Percentiles rank a stretch among this genome's conserved stretches.
phyloP scores from a whole-genome alignment of 2,797 vertebrate genomes.

The Melanogrammus aeglefinus region DNA sequence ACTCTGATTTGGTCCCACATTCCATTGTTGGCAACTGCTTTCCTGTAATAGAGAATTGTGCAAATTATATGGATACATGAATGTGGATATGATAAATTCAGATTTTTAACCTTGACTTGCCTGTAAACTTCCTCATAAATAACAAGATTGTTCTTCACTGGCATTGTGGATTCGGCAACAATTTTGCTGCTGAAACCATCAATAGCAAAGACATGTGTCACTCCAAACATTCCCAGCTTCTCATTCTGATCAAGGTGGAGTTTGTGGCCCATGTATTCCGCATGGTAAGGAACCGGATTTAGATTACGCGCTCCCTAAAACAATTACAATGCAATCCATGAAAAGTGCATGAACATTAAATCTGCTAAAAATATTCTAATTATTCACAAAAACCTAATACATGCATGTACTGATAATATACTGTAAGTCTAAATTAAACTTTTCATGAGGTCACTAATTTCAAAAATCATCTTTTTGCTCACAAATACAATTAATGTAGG shows the following conservation, averaged over 20 bases:
- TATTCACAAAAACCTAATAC: constrained; percentile 1
- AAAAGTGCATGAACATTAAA: neutral
- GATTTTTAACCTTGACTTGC: constrained; percentile 1
- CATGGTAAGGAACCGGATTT: constrained; percentile 24
- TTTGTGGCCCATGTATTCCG: constrained; percentile 28
- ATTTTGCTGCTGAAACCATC: constrained; percentile 25
- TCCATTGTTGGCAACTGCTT: constrained; percentile 9
- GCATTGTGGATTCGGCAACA: constrained; percentile 8
- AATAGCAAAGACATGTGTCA: constrained; percentile 20
- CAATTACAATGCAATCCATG: constrained; percentile 11
- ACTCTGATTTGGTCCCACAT: constrained; percentile 23
- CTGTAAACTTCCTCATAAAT: constrained; percentile 18
- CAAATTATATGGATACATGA: constrained; percentile 3
- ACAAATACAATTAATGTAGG: too few species aligned
- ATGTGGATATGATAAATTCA: neutral
- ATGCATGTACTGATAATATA: too few species aligned
- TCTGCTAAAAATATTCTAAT: neutral
- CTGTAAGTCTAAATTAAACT: too few species aligned
- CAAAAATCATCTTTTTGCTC: too few species aligned
- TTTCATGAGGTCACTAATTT: too few species aligned
- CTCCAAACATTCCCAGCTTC: constrained; percentile 20
- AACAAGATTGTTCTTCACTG: too few species aligned
- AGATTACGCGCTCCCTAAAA: constrained; percentile 11
- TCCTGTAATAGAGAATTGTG: constrained; percentile 9
- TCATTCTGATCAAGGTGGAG: constrained; percentile 26